Evolutionary conservation across 2,113 vertebrate species (phyloP), one percentile per base, ranked within the genome.

Genomic region (Tursiops truncatus): DNA sequence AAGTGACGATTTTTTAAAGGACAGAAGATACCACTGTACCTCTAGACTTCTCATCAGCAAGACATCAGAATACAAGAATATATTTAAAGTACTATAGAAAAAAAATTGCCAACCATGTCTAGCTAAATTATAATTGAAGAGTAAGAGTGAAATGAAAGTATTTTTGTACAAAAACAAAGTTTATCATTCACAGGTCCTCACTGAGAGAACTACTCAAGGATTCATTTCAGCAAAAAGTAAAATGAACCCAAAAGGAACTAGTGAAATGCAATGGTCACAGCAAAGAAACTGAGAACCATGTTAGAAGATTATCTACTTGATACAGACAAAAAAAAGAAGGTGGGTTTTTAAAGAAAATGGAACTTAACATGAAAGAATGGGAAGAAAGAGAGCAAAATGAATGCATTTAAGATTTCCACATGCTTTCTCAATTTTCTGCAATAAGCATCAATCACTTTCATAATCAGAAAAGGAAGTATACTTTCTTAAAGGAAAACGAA

Each of bases 71-170:
- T 92, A 85, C 4, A 92, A 89, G 36, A 94, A 85, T 56, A 56
- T 73, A 80, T 41, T 88, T 89, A 84, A 95, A 94, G 76, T 5
- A 53, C 26, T 89, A 38, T 10, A 80, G 44, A 33, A 50, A 82
- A 44, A 91, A 95, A 93, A 79, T 1, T 38, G 26, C 12, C 41
- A 81, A 23, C 2, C 14, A 53, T 38, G 76, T 67, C 14, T 73
- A 86, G 50, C 31, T 91, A 81, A 85, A 73, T 76, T 81, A 81
- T 58, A 92, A 92, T 2, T 70, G 50, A 97, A 89, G 74, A 90
- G 12, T 84, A 80, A 94, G 60, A 76, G 26, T 60, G 18, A 82
- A 96, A 91, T 77, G 73, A 47, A 95, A 87, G n/a, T 65, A 92
- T 50, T 89, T 89, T 63, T 73, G n/a, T 67, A 92, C 76, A 94